Conservation (phyloP, 37 sponge, comb jelly and placozoan species). For the Petrosia ficiformis region DNA sequence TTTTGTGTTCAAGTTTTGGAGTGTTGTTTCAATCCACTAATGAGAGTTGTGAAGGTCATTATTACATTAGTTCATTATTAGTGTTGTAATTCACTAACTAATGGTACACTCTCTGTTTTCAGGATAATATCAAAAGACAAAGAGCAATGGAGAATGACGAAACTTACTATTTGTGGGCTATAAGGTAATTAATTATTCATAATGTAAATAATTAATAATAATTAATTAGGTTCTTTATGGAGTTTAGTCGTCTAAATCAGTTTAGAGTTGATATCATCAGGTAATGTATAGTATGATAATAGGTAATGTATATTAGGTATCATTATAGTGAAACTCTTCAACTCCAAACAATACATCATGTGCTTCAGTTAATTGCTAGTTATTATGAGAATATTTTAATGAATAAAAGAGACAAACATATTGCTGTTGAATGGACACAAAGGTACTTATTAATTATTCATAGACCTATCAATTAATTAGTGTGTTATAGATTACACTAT, state of each 20-base stretch:
- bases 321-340: conserved; percentile 66
- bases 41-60: conserved; percentile 75
- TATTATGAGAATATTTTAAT: conserved; percentile 74
- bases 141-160: conserved; percentile 91
- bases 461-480: no score
- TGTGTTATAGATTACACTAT: conserved; percentile 86
- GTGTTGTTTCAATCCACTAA: conserved; percentile 87
- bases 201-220: background rate
- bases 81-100: no score
- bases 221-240: conserved; percentile 78
- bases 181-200: conserved; percentile 48
- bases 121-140: conserved; percentile 75
- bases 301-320: background rate
- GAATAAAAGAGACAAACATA: conserved; percentile 49
- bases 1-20: conserved; percentile 81
- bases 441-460: conserved; percentile 18
- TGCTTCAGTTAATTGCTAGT: conserved; percentile 55
- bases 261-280: conserved; percentile 81
- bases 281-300: conserved; percentile 19
- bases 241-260: conserved; percentile 72
- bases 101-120: no score
- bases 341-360: conserved; percentile 60
- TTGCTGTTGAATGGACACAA: conserved; percentile 50
- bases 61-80: no score
- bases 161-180: conserved; percentile 89